phyloP scores from a whole-genome alignment of 2,888 invertebrate species.

The Harpalus rubripes region DNA sequence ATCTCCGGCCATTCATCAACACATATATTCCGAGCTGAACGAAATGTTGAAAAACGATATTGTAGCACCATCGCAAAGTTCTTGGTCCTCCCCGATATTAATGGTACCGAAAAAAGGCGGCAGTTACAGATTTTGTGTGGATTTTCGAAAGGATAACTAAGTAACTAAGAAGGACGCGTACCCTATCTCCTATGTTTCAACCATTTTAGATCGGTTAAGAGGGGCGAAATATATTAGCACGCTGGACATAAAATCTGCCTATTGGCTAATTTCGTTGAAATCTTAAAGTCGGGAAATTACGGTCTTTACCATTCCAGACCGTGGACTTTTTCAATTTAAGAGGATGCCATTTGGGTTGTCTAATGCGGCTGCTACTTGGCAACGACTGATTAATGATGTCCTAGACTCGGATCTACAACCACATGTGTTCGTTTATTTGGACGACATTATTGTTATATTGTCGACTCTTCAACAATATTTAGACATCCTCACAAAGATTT shows the following conservation, averaged over 20 bases:
- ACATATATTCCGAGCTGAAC: not conserved
- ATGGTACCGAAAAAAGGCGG: not conserved
- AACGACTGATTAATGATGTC: slow-evolving; percentile 69
- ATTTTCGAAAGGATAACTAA: not conserved
- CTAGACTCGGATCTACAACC: slow-evolving; percentile 70
- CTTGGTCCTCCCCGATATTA: not conserved
- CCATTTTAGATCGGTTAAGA: not conserved
- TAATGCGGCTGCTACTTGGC: slow-evolving; percentile 69
- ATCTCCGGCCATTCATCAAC: not conserved
- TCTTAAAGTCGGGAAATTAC: slow-evolving; percentile 69
- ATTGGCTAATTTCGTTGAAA: slow-evolving; percentile 68
- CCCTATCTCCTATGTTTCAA: not conserved
- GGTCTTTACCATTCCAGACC: slow-evolving; percentile 71
- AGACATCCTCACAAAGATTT: slow-evolving; percentile 68
- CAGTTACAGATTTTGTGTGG: not conserved
- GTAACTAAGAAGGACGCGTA: not conserved
- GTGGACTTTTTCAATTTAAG: slow-evolving; percentile 70
- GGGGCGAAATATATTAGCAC: slow-evolving; percentile 10
- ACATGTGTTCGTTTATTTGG: slow-evolving; percentile 70
- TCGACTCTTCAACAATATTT: slow-evolving; percentile 69
- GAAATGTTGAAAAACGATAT: not conserved
- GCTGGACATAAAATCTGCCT: slow-evolving; percentile 70
- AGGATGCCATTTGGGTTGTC: slow-evolving; percentile 71
- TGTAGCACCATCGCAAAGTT: not conserved
- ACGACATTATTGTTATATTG: slow-evolving; percentile 70